These are phyloP conservation scores for Ephydatia muelleri DNA, from an alignment of 37 sponge, comb jelly and placozoan genomes.

Conservation along the genomic window DNA sequence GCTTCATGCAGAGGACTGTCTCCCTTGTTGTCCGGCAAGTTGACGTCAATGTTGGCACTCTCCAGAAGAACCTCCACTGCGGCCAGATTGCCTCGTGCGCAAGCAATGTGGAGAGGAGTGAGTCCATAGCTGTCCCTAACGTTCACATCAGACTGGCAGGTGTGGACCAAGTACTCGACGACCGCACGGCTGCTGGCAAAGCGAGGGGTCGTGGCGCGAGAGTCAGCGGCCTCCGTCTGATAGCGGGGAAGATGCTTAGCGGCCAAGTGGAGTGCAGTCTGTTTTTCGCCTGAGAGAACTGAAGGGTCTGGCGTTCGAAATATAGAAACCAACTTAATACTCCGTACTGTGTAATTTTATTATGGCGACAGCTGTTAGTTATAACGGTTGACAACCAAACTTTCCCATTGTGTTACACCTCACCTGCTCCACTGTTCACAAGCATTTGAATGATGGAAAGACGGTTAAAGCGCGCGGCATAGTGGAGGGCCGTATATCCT, in stretches of 20 bases:
- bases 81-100: slow-evolving; percentile 47
- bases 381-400: not conserved
- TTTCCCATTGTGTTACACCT: not conserved
- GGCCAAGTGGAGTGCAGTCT: slow-evolving; percentile 76
- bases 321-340: not conserved
- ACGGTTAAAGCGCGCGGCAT: slow-evolving; percentile 75
- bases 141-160: slow-evolving; percentile 7
- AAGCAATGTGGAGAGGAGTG: slow-evolving; percentile 69
- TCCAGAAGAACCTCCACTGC: slow-evolving; percentile 51
- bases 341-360: no score
- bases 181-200: slow-evolving; percentile 13
- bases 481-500: slow-evolving; percentile 69
- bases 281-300: no score
- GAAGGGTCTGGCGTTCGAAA: not conserved
- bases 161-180: slow-evolving; percentile 23
- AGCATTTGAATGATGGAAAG: slow-evolving; percentile 31
- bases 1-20: slow-evolving; percentile 75
- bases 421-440: slow-evolving; percentile 21
- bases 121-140: slow-evolving; percentile 38
- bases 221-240: not conserved
- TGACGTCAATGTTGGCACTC: not conserved
- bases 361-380: no score
- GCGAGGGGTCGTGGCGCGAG: not conserved
- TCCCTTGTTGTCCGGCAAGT: slow-evolving; percentile 36
- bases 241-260: slow-evolving; percentile 38